These are phyloP conservation scores for Lophius americanus DNA, from an alignment of 2,797 vertebrate species.

Conservation along the genomic window DNA sequence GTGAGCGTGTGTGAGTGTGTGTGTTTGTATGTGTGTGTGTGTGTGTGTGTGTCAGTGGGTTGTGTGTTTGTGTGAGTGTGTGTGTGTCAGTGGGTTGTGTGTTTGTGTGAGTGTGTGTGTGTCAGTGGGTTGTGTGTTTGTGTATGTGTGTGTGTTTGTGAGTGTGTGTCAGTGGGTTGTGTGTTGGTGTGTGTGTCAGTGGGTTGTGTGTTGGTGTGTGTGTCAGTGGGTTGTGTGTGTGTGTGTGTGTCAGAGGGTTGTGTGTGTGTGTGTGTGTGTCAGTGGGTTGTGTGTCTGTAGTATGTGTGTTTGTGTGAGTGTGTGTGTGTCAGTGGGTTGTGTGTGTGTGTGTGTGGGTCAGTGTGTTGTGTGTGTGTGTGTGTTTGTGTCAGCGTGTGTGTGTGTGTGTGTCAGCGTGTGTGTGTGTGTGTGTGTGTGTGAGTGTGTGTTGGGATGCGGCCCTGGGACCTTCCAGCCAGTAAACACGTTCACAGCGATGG, in stretches of 20 bases:
- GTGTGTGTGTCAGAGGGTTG: conserved; percentile 18
- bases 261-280: background rate
- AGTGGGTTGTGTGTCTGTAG: background rate
- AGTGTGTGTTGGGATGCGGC: conserved; percentile 31
- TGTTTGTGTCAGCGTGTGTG: conserved; percentile 24
- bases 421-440: conserved; percentile 21
- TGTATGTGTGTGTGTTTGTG: background rate
- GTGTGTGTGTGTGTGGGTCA: background rate
- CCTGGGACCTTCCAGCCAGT: conserved; percentile 69
- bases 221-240: background rate
- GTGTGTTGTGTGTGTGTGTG: conserved; percentile 9
- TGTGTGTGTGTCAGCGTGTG: conserved; percentile 18
- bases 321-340: background rate
- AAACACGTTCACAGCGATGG: conserved; percentile 73
- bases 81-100: conserved; percentile 1
- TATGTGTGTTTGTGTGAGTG: background rate
- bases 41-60: conserved; percentile 23
- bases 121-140: background rate
- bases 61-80: background rate
- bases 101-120: conserved; percentile 23
- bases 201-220: background rate
- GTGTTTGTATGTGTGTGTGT: background rate
- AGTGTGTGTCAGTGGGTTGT: conserved; percentile 7
- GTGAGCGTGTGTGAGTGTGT: too few species aligned
- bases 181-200: conserved; percentile 15